A percentile compares a stretch with the other conserved stretches of the same genome.
These are phyloP conservation scores for Hydrophis major DNA, from an alignment of 2,797 vertebrate species.

Conservation along the genomic window DNA sequence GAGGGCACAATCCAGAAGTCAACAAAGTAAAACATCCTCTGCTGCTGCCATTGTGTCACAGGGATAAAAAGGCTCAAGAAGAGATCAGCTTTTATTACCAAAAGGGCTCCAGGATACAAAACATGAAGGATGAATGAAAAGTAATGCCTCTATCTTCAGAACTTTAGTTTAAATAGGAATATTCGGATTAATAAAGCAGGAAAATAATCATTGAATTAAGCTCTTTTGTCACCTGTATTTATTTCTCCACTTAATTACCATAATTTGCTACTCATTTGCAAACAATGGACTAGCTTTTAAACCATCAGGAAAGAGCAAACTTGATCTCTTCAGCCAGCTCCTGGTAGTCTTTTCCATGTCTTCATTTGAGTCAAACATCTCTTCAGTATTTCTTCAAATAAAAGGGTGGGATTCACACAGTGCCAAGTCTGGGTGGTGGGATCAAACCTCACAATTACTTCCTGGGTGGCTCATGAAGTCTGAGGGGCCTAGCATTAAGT, in stretches of 20 bases:
- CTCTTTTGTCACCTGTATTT: neutral
- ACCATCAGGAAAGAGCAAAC: neutral
- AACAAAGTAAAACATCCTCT: neutral
- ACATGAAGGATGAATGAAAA: neutral
- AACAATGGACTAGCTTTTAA: neutral
- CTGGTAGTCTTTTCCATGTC: neutral
- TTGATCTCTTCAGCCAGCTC: neutral
- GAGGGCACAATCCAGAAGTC: neutral
- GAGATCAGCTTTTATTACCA: neutral
- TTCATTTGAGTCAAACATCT: neutral
- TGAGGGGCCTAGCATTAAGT: neutral
- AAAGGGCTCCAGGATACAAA: neutral
- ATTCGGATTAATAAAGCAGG: neutral
- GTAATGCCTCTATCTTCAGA: neutral
- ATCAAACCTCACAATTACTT: neutral
- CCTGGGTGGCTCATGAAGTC: neutral
- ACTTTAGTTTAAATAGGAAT: neutral
- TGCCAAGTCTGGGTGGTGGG: neutral
- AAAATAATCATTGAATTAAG: neutral
- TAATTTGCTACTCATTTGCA: neutral
- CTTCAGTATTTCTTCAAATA: neutral
- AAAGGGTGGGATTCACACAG: neutral
- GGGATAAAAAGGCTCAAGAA: neutral
- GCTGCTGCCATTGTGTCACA: neutral
- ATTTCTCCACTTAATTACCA: neutral